Percentiles rank a stretch among this genome's conserved stretches.
Conservation (phyloP, 2,888 invertebrate genomes). For the Scrobipalpa costella region DNA sequence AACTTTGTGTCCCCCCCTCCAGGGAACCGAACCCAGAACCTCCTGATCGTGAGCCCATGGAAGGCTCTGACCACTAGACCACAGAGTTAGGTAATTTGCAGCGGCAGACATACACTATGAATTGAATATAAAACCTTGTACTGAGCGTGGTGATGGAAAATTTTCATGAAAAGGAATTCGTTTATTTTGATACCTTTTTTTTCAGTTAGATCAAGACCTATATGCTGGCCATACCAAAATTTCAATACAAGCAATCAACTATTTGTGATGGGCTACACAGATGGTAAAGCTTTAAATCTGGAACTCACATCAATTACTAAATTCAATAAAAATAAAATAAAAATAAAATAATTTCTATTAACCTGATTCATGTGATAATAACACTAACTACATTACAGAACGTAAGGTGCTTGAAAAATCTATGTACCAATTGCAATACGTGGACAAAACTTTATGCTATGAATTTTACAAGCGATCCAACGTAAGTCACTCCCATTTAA, state of each 20-base stretch:
- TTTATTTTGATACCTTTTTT: neutral
- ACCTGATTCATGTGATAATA: no score
- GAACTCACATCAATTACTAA: no score
- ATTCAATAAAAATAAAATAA: no score
- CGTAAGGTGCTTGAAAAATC: constrained; percentile 46
- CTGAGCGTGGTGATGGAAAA: neutral
- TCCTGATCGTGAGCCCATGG: no score
- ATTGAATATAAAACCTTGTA: no score
- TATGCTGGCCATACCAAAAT: constrained; percentile 48
- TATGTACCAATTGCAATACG: constrained; percentile 40
- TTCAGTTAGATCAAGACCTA: constrained; percentile 35
- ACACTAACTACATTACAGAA: constrained; percentile 48
- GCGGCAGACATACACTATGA: no score
- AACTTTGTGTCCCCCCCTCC: no score
- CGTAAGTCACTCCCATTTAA: constrained; percentile 35
- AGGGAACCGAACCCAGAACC: no score
- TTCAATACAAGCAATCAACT: constrained; percentile 47
- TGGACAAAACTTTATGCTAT: constrained; percentile 38
- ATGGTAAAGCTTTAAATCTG: constrained; percentile 44
- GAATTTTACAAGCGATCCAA: constrained; percentile 45
- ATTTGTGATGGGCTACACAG: constrained; percentile 54
- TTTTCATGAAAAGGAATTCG: neutral
- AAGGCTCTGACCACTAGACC: no score
- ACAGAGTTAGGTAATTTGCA: no score
- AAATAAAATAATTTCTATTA: no score